Evolutionary conservation across 2,113 vertebrate species (phyloP).

Genomic region (Mesocricetus auratus): DNA sequence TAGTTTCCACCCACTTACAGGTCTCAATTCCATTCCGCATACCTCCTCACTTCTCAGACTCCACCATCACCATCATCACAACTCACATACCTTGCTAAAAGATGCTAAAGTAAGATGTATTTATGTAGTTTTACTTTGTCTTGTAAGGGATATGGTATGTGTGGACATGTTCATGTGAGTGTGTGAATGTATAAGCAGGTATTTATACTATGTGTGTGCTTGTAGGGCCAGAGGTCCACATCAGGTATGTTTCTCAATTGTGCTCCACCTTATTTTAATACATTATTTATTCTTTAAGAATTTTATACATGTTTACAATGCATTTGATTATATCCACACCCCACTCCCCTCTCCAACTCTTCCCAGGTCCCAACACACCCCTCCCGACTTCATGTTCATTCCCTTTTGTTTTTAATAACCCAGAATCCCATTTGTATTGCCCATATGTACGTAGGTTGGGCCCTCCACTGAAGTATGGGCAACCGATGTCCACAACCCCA

Average conservation of each 20-base stretch:
- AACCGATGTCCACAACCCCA: background rate
- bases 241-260: background rate
- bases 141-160: background rate
- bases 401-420: background rate
- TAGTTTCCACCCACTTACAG: background rate
- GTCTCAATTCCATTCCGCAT: background rate
- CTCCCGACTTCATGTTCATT: background rate
- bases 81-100: background rate
- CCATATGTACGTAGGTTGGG: background rate
- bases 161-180: background rate
- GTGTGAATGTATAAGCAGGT: background rate
- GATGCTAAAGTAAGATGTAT: background rate
- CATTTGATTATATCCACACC: background rate
- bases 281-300: background rate
- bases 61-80: background rate
- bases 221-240: background rate
- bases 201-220: background rate
- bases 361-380: background rate
- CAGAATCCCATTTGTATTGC: background rate
- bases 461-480: background rate
- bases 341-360: background rate
- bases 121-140: background rate
- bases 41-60: no score
- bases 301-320: background rate
- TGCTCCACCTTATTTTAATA: background rate